Conservation (phyloP, 2,113 vertebrate genomes). For the Phaethon lepturus region DNA sequence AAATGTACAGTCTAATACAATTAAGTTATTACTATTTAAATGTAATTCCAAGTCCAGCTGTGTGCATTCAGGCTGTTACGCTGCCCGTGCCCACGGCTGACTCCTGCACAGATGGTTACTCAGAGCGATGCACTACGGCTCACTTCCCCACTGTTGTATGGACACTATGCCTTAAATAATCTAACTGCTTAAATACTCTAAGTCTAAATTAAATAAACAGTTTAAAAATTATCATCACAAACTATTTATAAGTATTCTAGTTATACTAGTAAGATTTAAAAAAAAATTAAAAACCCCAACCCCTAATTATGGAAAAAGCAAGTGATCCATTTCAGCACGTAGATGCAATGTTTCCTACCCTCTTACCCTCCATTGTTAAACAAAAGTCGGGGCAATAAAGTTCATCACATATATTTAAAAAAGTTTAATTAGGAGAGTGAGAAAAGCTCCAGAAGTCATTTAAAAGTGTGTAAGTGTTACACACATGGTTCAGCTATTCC, state of each 20-base stretch:
- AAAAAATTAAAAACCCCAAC: not conserved
- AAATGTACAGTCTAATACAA: not conserved
- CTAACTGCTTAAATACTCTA: not conserved
- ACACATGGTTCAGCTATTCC: rapidly evolving
- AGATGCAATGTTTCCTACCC: not conserved
- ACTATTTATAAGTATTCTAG: not conserved
- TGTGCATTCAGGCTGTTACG: rapidly evolving
- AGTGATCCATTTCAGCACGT: not conserved
- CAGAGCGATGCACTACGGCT: not conserved
- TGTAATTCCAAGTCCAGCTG: not conserved
- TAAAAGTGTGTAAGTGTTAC: too few relatives aligned
- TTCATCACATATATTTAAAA: not conserved
- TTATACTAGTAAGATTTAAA: not conserved
- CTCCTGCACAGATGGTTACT: too few relatives aligned
- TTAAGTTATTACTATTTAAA: not conserved
- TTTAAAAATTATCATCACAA: not conserved
- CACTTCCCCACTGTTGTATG: not conserved
- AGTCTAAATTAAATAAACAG: not conserved
- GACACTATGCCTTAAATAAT: not conserved
- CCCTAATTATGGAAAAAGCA: not conserved
- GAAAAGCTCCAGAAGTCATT: not conserved
- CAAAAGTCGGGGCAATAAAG: not conserved
- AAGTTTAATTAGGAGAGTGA: not conserved
- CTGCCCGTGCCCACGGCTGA: not conserved
- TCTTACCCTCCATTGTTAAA: not conserved